Evolutionary conservation across 1,140 invertebrate species (phyloP), one percentile per base, ranked within the genome.

Genomic region (Cydia amplana): DNA sequence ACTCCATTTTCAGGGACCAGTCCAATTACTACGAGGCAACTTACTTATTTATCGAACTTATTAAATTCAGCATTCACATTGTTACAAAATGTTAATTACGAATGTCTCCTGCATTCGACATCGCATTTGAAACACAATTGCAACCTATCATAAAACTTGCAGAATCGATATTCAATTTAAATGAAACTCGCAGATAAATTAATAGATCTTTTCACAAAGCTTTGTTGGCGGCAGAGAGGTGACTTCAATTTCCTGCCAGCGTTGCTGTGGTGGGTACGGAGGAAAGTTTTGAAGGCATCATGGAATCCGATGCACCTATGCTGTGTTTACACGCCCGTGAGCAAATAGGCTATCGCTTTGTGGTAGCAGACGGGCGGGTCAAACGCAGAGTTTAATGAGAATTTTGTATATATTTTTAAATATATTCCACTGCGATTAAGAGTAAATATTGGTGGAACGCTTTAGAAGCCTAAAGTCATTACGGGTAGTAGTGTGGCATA

Each of bases 221-320:
- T 85, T 89, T 91, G 89, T 91, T 90, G 85, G 80, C 83, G 77
- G 77, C 74, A 75, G 82, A 82, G 85, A 87, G 88, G 85, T 91
- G 89, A 91, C 88, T 92, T 91, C 90, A 91, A 92, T 92, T 92
- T 92, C 90, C 90, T 91, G 88, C 77, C 84, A 83, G 76, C 82
- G 81, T 75, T 76, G 82, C 83, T 88, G 84, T 87, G 82, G 86
- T 79, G 78, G 83, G 77, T 74, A 77, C 75, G 80, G 78, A 81
- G 77, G 77, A 77, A 92, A 92, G 87, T 92, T 92, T 89, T 86
- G 83, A 87, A 88, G 84, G 83, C 83, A 83, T 87, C 87, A 85
- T 82, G 87, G 82, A 86, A 86, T 85, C 82, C 86, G 82, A 86
- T 90, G 88, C 87, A 90, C 84, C 84, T 82, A 83, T 83, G 84